These are phyloP conservation scores for Chloebia gouldiae DNA, from an alignment of 2,113 vertebrate species.

Conservation along the genomic window DNA sequence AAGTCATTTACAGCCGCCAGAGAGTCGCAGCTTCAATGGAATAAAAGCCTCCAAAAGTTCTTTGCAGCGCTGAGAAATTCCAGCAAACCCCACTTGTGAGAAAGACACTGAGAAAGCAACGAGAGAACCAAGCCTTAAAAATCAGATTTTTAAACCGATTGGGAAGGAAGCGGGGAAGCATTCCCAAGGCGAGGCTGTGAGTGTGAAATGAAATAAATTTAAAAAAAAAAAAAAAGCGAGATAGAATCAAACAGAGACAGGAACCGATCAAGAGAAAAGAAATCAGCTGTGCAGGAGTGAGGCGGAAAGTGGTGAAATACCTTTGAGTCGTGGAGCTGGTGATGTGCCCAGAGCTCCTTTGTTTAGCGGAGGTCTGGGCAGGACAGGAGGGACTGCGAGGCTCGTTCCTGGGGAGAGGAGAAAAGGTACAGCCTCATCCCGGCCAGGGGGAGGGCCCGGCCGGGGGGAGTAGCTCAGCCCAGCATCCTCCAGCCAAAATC, in stretches of 20 bases:
- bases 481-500: conserved; percentile 75
- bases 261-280: not conserved
- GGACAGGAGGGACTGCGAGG: conserved; percentile 76
- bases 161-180: not conserved
- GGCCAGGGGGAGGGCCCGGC: conserved; percentile 78
- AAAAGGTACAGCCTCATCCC: conserved; percentile 82
- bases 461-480: conserved; percentile 76
- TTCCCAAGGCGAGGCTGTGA: not conserved
- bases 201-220: not conserved
- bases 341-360: conserved; percentile 76
- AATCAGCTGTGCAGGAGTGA: not conserved
- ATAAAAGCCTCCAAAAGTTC: not conserved
- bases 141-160: not conserved
- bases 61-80: not conserved
- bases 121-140: not conserved
- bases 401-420: conserved; percentile 72
- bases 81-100: not conserved
- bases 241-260: not conserved
- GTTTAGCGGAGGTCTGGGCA: conserved; percentile 64
- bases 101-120: not conserved
- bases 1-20: conserved; percentile 11
- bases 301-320: conserved; percentile 41
- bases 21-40: not conserved
- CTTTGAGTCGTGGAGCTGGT: conserved; percentile 44
- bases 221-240: no score